Evolutionary conservation across 2,113 vertebrate species (phyloP), one percentile per base, ranked within the genome.

Genomic region (Orycteropus afer): DNA sequence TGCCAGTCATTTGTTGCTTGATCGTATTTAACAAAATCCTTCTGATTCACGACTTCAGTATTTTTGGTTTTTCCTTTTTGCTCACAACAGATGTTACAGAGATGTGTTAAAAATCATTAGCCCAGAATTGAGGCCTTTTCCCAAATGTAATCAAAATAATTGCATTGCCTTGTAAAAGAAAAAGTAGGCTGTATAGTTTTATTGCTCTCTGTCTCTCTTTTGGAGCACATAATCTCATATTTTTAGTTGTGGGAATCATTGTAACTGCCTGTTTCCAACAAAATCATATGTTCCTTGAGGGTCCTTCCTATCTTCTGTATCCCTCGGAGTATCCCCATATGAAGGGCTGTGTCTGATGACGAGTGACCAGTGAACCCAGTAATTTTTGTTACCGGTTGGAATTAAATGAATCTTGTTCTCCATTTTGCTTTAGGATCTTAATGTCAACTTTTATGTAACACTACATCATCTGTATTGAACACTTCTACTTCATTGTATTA

Each of bases 131-230:
- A 96, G 67, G 65, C 45, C 67, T 86, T 96, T 49, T 97, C 61
- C 53, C 49, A 94, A 94, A 96, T 92, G 85, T 92, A 97, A 91
- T 97, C 90, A 96, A 90, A 97, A 96, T 97, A 97, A 95, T 93
- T 93, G n/a, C 34, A 27, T 20, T 82, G 57, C 55, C 5, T 91
- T 97, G 20, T 87, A 76, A 88, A 91, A 91, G 65, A 87, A 81
- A 91, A 88, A 80, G 22, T 55, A 61, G 80, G 37, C 45, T 57
- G 25, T 90, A n/a, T 45, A 79, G 6, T 77, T 91, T 71, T 61
- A 85, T 57, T 92, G 27, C 49, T 73, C 49, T 83, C 53, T 91
- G 17, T 86, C 27, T 59, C 11, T 82, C 34, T 22, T 3, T 37
- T 0, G 40, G 42, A 90, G 83, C 0, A 25, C 53, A 29, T n/a